A percentile compares a stretch with the other conserved stretches of the same genome.
Conservation (phyloP, 2,797 vertebrate species). For the Eulemur rubriventer region DNA sequence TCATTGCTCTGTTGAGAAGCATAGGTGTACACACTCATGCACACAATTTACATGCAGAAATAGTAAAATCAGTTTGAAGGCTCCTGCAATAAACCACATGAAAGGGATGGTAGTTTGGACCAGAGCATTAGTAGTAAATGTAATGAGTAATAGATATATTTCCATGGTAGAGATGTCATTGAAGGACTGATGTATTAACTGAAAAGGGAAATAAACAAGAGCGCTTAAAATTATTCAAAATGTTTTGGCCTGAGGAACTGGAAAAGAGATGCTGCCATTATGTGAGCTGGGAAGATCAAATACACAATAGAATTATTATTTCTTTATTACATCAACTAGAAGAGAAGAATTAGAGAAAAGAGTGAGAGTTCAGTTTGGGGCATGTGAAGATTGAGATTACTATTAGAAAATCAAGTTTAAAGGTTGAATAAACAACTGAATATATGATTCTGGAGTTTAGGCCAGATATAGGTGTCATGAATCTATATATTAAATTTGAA, state of each 20-base stretch:
- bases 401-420: background rate
- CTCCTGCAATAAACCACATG: background rate
- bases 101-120: background rate
- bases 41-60: background rate
- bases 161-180: background rate
- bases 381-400: background rate
- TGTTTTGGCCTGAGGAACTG: background rate
- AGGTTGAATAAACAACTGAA: background rate
- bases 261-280: background rate
- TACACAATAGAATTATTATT: no score
- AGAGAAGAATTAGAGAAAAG: background rate
- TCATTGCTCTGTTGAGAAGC: background rate
- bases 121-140: background rate
- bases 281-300: background rate
- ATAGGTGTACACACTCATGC: background rate
- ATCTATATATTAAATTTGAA: background rate
- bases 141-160: background rate
- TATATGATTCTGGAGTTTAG: background rate
- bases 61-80: background rate
- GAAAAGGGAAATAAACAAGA: background rate
- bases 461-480: background rate
- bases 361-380: background rate
- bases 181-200: background rate
- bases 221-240: background rate
- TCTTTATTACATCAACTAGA: no score